These are phyloP conservation scores for Apotomis capreana DNA, from an alignment of 2,888 invertebrate species.

Conservation along the genomic window DNA sequence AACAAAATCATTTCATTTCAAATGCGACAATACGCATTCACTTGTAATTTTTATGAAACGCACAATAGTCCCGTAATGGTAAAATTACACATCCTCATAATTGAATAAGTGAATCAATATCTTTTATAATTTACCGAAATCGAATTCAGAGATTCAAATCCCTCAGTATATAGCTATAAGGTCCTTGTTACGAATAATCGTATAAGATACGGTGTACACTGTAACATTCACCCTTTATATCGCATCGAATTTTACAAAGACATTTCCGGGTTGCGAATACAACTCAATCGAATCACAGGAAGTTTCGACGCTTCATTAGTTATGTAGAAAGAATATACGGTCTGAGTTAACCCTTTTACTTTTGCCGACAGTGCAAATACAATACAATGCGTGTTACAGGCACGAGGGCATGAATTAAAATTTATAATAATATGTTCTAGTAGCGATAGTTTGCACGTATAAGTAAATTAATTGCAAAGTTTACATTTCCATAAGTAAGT, in stretches of 20 bases:
- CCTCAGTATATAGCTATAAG: not conserved
- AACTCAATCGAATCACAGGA: constrained; percentile 71
- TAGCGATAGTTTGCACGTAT: no score
- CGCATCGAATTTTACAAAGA: constrained; percentile 60
- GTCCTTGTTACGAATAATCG: constrained; percentile 2
- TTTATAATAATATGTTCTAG: no score
- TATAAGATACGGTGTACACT: constrained; percentile 27
- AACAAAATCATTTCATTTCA: no score
- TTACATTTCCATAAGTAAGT: no score
- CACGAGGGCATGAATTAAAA: no score
- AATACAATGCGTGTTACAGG: no score
- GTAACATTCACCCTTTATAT: constrained; percentile 68
- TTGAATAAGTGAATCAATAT: constrained; percentile 12
- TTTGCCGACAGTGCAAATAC: constrained; percentile 60
- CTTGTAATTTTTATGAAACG: constrained; percentile 15
- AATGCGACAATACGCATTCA: no score
- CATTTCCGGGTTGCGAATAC: constrained; percentile 77
- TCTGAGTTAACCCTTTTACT: constrained; percentile 62
- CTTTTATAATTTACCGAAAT: constrained; percentile 2
- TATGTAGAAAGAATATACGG: constrained; percentile 60
- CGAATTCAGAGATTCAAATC: no score
- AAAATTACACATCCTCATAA: constrained; percentile 56
- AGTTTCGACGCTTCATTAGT: constrained; percentile 76
- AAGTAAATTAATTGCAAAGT: no score
- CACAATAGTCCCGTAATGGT: constrained; percentile 54